Conservation (phyloP, 2,797 vertebrate species). For the Sebastes wilsoni region DNA sequence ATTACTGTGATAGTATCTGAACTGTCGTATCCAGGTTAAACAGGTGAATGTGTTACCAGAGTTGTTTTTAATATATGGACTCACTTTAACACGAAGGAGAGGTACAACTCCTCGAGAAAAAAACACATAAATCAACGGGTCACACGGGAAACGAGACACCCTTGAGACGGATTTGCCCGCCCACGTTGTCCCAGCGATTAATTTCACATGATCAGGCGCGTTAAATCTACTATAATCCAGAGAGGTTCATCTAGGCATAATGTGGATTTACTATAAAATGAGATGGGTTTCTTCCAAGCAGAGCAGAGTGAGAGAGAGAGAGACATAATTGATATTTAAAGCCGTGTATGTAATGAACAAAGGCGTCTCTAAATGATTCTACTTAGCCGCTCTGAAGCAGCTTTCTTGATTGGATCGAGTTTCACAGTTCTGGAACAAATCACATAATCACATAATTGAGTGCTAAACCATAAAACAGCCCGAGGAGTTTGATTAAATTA, state of each 20-base stretch:
- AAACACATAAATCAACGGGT: conserved; percentile 35
- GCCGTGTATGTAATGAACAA: not conserved
- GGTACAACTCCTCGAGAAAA: conserved; percentile 11
- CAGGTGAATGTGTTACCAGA: not conserved
- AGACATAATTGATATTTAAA: conserved; percentile 26
- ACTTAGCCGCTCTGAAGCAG: not conserved
- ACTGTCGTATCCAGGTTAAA: not conserved
- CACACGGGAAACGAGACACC: conserved; percentile 50
- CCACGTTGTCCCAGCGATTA: conserved; percentile 64
- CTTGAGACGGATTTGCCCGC: conserved; percentile 49
- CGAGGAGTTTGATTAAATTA: not conserved
- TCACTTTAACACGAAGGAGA: not conserved
- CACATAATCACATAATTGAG: conserved; percentile 58
- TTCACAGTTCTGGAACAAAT: conserved; percentile 49
- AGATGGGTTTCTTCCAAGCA: conserved; percentile 12
- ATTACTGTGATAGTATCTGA: not conserved
- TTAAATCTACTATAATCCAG: conserved; percentile 65
- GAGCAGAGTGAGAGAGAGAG: not conserved
- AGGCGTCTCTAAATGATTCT: conserved; percentile 19
- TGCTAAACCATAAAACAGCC: conserved; percentile 39
- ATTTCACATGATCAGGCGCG: conserved; percentile 72
- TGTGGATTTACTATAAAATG: conserved; percentile 57
- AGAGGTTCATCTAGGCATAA: conserved; percentile 54
- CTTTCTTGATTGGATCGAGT: conserved; percentile 18
- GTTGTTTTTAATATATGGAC: not conserved